Evolutionary conservation across 2,113 vertebrate genomes (phyloP), one percentile per base, ranked within the genome.

Genomic region (Peucedramus taeniatus): DNA sequence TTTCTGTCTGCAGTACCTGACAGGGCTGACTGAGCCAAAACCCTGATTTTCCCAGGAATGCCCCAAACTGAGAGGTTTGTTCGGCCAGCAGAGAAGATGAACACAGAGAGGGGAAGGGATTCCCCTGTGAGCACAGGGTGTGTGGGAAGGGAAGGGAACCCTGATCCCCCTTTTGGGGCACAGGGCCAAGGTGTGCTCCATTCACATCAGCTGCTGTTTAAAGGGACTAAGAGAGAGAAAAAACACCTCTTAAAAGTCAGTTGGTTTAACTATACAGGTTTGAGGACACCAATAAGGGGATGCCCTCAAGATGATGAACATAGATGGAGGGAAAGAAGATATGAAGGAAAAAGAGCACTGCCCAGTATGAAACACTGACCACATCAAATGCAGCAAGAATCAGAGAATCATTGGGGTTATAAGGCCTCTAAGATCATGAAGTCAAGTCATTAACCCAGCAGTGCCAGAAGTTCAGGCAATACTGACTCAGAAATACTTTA

Each of bases 321-420:
- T 5, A 22, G 31, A 26, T 18, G 10, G 19, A 85, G 11, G 9
- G 12, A 50, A 79, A 56, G 13, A 33, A 64, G 11, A 39, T 6
- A 31, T 0, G 22, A 22, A 79, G n/a, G 40, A 27, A 51, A 81
- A 91, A 42, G 8, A 24, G 17, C 37, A 59, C 6, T 12, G 11
- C 3, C 9, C 11, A 5, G 5, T n/a, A 27, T 0, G 0, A n/a
- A 82, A 79, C 40, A 19, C 11, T 40, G 31, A 44, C 21, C 21
- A 14, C 10, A 37, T 44, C 28, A 49, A 37, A 23, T 15, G 27
- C 13, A 68, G 11, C 8, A 9, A 82, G 44, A 69, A 49, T 23
- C 31, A 49, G 22, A 49, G 31, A 35, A 54, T 16, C 24, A 19
- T 2, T 54, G 10, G 15, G 31, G 18, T 60, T 63, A 28, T n/a